phyloP scores from a whole-genome alignment of 35 echinoderm and acorn worm genomes.

The Amphiura filiformis region DNA sequence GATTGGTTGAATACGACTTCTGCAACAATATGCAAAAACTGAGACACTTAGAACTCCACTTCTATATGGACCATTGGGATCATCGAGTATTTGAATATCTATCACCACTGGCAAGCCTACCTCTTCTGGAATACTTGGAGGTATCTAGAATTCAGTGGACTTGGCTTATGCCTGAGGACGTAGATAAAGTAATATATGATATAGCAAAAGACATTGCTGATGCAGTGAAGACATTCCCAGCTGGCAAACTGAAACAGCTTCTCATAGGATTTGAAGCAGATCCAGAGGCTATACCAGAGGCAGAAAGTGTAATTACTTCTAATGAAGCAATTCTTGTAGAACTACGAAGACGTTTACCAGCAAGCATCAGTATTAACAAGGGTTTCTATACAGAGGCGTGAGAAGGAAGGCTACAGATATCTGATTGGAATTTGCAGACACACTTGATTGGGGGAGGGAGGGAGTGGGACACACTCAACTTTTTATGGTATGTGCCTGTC shows the following conservation, averaged over 20 bases:
- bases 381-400: too few relatives aligned
- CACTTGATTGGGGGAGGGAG: too few relatives aligned
- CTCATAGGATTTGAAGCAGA: not conserved
- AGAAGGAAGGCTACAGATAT: too few relatives aligned
- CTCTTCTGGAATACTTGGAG: not conserved
- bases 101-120: not conserved
- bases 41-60: not conserved
- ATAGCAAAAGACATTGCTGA: not conserved
- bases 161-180: not conserved
- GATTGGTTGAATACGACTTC: not conserved
- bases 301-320: not conserved
- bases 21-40: not conserved
- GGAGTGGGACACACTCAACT: too few relatives aligned
- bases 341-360: not conserved
- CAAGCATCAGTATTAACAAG: not conserved
- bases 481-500: too few relatives aligned
- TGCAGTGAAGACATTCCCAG: not conserved
- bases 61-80: not conserved
- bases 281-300: not conserved
- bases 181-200: not conserved
- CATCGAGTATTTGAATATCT: not conserved
- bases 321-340: not conserved
- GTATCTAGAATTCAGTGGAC: not conserved
- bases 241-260: not conserved
- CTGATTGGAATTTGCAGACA: too few relatives aligned